Evolutionary conservation across 2,113 vertebrate species (phyloP), one percentile per base, ranked within the genome.

Genomic region (Macroglossus sobrinus): DNA sequence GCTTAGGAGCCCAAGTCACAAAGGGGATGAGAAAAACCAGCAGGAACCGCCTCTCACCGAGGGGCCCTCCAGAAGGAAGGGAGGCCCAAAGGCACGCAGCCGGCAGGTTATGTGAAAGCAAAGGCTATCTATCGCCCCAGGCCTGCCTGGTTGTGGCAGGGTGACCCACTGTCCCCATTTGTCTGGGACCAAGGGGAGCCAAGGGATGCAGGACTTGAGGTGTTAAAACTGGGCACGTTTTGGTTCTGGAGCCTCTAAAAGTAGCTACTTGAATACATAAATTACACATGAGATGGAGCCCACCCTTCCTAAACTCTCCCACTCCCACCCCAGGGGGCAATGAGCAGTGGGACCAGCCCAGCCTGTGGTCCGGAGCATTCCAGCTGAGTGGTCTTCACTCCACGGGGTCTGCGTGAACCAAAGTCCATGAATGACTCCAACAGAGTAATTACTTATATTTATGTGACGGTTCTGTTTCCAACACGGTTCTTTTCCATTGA

Each of bases 61-160:
- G 68, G 33, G 16, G 14, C 53, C 38, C 61, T 78, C 11, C 24
- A 1, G 3, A 5, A 53, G 19, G 59, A 53, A 47, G 35, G 72
- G 35, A 59, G 59, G 24, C 57, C 38, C 50, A 53, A 47, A 68
- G 53, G 38, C 66, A 38, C 11, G 0, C 11, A 74, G 47, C 45
- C 6, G 11, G n/a, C 30, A 1, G 45, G 61, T 18, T 40, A n/a
- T 38, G 13, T 24, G 7, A 7, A 55, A 59, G 33, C 22, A n/a
- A 43, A 30, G 28, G 45, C 3, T 11, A 4, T 15, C 3, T 11
- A 4, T 15, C 0, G 0, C 26, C 35, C 71, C 1, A 33, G 55
- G 28, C n/a, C 40, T 12, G 0, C 33, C 21, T 47, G 33, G 4
- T 50, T 89, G n/a, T 13, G 24, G 15, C 5, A 7, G 30, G n/a